Conservation (phyloP, 1,140 invertebrate genomes). For the Eriocheir sinensis region DNA sequence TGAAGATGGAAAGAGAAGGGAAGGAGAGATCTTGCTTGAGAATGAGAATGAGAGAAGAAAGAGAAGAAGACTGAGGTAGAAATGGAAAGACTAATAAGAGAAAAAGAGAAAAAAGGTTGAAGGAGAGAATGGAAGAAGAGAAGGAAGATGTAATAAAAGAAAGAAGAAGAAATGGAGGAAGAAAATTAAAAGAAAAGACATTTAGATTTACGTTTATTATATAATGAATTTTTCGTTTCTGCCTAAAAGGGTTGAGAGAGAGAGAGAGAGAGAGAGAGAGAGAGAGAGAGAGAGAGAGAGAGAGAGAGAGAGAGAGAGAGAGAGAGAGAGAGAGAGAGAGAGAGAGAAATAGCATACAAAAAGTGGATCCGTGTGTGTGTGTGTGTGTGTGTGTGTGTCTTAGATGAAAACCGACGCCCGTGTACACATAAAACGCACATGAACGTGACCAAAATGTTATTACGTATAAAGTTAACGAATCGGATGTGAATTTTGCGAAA, state of each 20-base stretch:
- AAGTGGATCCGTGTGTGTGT: neutral
- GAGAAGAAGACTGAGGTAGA: neutral
- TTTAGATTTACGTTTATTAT: neutral
- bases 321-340: slow-evolving; percentile 54
- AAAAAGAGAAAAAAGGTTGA: neutral
- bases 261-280: neutral
- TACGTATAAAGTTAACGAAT: neutral
- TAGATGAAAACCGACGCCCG: slow-evolving; percentile 17
- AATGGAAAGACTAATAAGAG: neutral
- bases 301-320: slow-evolving; percentile 50
- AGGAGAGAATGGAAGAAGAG: neutral
- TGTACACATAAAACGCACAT: neutral
- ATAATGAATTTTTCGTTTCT: neutral
- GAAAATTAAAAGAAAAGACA: too few species aligned
- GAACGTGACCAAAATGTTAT: slow-evolving; percentile 10
- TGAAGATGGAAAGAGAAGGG: too few species aligned
- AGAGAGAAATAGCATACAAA: neutral
- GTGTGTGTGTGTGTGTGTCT: slow-evolving; percentile 22
- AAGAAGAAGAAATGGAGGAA: neutral
- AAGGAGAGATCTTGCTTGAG: too few species aligned
- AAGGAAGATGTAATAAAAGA: neutral
- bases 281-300: slow-evolving; percentile 41
- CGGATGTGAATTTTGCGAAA: neutral
- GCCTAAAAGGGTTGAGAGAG: neutral
- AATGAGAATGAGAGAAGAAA: too few species aligned